Evolutionary conservation across 1,140 invertebrate species (phyloP).

Genomic region (Battus philenor): DNA sequence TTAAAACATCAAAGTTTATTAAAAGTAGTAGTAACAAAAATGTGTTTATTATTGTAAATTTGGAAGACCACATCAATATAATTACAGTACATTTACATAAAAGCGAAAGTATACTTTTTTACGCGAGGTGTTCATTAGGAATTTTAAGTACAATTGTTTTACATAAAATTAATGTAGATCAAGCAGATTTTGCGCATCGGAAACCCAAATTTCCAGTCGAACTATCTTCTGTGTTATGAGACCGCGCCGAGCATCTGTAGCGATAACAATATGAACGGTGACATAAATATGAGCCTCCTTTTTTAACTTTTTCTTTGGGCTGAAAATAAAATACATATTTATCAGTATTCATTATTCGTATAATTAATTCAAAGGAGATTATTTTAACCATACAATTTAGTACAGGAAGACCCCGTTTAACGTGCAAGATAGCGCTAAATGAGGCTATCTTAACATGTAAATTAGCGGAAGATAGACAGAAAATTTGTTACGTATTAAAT

Average conservation of each 20-base stretch:
- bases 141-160: slow-evolving; percentile 28
- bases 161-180: slow-evolving; percentile 23
- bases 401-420: too few species aligned
- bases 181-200: slow-evolving; percentile 82
- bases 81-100: not conserved
- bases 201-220: slow-evolving; percentile 96
- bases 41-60: slow-evolving; percentile 16
- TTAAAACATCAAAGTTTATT: too few species aligned
- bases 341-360: not conserved
- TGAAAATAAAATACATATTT: slow-evolving; percentile 62
- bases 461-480: too few species aligned
- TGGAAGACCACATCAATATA: slow-evolving; percentile 14
- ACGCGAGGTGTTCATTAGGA: slow-evolving; percentile 5
- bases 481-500: too few species aligned
- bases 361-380: too few species aligned
- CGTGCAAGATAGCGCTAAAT: too few species aligned
- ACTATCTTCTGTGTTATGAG: slow-evolving; percentile 95
- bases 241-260: slow-evolving; percentile 94
- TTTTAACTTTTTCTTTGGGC: slow-evolving; percentile 92
- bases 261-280: slow-evolving; percentile 94
- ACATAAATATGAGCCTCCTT: slow-evolving; percentile 97
- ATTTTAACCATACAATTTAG: too few species aligned
- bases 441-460: too few species aligned
- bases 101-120: slow-evolving; percentile 9
- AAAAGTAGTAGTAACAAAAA: too few species aligned